Conservation (phyloP, 2,797 vertebrate genomes). For the Aotus griseimembra region DNA sequence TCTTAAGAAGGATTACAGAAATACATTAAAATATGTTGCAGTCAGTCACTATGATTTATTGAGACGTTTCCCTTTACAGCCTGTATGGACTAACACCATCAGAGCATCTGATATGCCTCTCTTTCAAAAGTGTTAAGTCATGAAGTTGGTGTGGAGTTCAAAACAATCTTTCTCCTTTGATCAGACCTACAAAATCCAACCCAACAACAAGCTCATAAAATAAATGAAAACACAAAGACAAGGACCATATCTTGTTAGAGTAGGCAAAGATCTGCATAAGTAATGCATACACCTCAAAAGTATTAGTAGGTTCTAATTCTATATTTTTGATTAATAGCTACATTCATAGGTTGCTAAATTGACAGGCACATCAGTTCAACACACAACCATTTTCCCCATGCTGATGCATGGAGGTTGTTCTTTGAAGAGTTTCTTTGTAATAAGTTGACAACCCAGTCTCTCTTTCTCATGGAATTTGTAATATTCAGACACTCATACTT, state of each 20-base stretch:
- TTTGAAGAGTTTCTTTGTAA: not conserved
- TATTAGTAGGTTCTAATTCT: not conserved
- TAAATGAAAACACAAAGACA: not conserved
- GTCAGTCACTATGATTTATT: not conserved
- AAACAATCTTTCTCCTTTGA: not conserved
- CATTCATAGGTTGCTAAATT: not conserved
- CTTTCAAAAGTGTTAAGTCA: not conserved
- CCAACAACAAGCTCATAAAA: not conserved
- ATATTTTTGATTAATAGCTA: not conserved
- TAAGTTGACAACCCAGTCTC: not conserved
- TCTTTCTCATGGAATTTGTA: not conserved
- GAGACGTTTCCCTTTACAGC: not conserved
- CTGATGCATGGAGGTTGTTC: accelerated
- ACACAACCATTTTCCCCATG: not conserved
- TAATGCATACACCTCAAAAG: not conserved
- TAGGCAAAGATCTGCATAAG: not conserved
- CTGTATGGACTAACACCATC: not conserved
- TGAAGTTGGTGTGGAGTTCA: not conserved
- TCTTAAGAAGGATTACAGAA: not conserved
- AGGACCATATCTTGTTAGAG: not conserved
- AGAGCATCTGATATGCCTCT: not conserved
- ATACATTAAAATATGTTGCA: not conserved
- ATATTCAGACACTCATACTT: not conserved
- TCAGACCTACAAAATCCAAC: not conserved
- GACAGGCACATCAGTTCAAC: not conserved